Evolutionary conservation across 2,888 invertebrate genomes (phyloP).

Genomic region (Ectobius pallidus): DNA sequence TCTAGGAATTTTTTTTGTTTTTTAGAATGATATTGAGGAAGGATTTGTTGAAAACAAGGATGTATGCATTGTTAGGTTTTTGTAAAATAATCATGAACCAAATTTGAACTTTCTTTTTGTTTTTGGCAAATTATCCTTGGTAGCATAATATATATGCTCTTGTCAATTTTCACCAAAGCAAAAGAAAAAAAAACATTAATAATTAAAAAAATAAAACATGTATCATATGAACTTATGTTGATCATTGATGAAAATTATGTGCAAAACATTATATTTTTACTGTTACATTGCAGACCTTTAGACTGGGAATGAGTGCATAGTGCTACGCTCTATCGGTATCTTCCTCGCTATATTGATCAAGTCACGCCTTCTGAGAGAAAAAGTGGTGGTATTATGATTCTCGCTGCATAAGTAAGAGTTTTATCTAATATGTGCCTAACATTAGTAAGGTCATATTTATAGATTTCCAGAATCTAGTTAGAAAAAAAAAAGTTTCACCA

Average conservation of each 20-base stretch:
- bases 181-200: not conserved
- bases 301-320: not conserved
- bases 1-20: not conserved
- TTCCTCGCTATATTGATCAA: not conserved
- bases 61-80: conserved; percentile 1
- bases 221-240: not conserved
- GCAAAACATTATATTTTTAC: not conserved
- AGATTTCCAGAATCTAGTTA: too few species aligned
- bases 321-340: not conserved
- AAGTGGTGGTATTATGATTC: not conserved
- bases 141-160: conserved; percentile 9
- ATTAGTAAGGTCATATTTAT: too few species aligned
- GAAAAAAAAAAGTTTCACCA: too few species aligned
- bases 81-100: not conserved
- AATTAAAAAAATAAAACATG: not conserved
- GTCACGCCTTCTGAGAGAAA: not conserved
- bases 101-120: conserved; percentile 9
- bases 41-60: conserved; percentile 1
- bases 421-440: too few species aligned
- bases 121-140: conserved; percentile 17
- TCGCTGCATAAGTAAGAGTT: not conserved
- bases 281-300: not conserved
- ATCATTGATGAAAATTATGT: not conserved
- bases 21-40: not conserved
- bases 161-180: conserved; percentile 30